A percentile compares a stretch with the other conserved stretches of the same genome.
Evolutionary conservation across 2,888 invertebrate genomes (phyloP).

Genomic region (Drosophila percnosoma): DNA sequence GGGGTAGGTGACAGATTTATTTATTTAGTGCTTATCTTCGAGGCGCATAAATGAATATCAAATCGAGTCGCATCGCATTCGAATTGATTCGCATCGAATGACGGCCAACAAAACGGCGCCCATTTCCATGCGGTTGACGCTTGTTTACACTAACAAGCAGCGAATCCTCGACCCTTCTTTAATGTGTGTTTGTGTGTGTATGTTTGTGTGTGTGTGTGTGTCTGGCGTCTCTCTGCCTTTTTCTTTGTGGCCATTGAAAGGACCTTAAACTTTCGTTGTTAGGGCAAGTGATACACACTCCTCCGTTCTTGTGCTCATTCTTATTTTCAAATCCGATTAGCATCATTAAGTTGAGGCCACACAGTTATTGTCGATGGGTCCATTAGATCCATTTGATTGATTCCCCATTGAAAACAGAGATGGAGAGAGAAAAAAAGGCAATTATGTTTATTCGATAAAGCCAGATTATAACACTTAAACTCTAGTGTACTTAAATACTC

Average conservation of each 20-base stretch:
- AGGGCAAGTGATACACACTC: conserved; percentile 30
- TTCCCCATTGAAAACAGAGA: conserved; percentile 23
- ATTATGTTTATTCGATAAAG: conserved; percentile 1
- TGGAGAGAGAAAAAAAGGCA: not conserved
- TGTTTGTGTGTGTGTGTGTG: conserved; percentile 16
- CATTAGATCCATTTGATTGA: conserved; percentile 75
- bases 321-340: conserved; percentile 78
- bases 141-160: conserved; percentile 55
- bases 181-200: not conserved
- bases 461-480: not conserved
- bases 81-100: conserved; percentile 69
- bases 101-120: conserved; percentile 47
- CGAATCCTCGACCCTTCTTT: conserved; percentile 30
- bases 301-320: conserved; percentile 23
- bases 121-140: conserved; percentile 67
- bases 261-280: conserved; percentile 30
- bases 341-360: conserved; percentile 74
- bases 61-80: conserved; percentile 64
- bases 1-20: conserved; percentile 53
- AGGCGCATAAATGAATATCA: conserved; percentile 77
- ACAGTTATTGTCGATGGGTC: conserved; percentile 55
- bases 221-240: conserved; percentile 40
- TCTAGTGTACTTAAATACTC: not conserved
- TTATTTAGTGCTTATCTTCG: conserved; percentile 79
- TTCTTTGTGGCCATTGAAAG: conserved; percentile 38